Percentiles rank a stretch among this genome's conserved stretches.
phyloP scores from a whole-genome alignment of 1,140 invertebrate genomes.

The Phocides pigmalion region DNA sequence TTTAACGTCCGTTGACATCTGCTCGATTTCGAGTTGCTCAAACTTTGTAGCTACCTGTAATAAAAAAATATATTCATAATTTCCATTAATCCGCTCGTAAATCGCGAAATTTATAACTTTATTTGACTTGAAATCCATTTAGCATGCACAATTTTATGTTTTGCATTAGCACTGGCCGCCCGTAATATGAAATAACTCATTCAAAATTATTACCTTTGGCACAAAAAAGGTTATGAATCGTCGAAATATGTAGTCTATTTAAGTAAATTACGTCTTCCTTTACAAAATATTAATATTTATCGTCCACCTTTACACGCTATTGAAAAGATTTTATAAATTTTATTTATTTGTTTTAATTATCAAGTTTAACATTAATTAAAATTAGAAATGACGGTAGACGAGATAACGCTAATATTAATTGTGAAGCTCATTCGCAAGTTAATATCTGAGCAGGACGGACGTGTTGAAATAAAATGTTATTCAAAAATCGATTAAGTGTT shows the following conservation, averaged over 20 bases:
- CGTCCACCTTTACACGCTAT: background rate
- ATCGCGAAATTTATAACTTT: conserved; percentile 33
- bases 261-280: conserved; percentile 11
- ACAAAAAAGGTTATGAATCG: conserved; percentile 11
- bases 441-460: conserved; percentile 36
- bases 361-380: background rate
- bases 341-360: too few species aligned
- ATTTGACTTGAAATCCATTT: conserved; percentile 31
- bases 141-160: conserved; percentile 24
- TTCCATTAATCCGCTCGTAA: conserved; percentile 25
- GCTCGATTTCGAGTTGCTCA: background rate
- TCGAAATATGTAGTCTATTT: conserved; percentile 8
- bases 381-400: conserved; percentile 35
- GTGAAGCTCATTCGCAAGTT: conserved; percentile 46
- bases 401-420: conserved; percentile 17
- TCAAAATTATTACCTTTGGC: conserved; percentile 19
- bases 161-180: conserved; percentile 16
- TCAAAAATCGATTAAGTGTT: too few species aligned
- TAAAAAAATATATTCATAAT: conserved; percentile 14
- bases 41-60: background rate
- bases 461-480: too few species aligned
- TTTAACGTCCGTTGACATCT: conserved; percentile 15
- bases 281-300: conserved; percentile 10
- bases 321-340: background rate
- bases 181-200: conserved; percentile 25